Percentiles rank a stretch among this genome's conserved stretches.
Conservation (phyloP, 1,140 invertebrate species). For the Bombus impatiens region DNA sequence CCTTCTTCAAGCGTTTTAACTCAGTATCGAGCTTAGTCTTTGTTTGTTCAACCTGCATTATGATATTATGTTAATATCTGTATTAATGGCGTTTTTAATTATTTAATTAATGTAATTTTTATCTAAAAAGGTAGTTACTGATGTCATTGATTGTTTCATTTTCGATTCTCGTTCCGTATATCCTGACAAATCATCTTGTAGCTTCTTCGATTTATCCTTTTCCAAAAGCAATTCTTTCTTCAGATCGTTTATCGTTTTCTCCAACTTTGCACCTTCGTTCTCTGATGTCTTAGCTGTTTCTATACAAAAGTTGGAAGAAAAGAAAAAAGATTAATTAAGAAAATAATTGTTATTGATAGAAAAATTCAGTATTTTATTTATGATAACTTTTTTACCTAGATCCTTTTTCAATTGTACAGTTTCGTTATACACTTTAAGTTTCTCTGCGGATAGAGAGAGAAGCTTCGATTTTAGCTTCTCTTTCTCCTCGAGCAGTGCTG, state of each 20-base stretch:
- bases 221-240: conserved; percentile 79
- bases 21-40: conserved; percentile 76
- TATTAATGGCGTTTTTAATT: background rate
- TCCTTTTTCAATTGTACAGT: conserved; percentile 79
- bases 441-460: conserved; percentile 77
- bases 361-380: background rate
- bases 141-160: conserved; percentile 75
- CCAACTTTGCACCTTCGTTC: conserved; percentile 75
- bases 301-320: conserved; percentile 38
- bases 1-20: conserved; percentile 76
- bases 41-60: conserved; percentile 73
- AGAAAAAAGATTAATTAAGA: background rate
- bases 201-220: conserved; percentile 76
- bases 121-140: conserved; percentile 65
- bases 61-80: background rate
- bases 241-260: conserved; percentile 72
- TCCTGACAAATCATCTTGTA: conserved; percentile 78
- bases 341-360: background rate
- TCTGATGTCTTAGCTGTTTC: conserved; percentile 75
- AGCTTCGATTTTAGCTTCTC: conserved; percentile 84
- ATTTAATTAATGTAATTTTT: conserved; percentile 5
- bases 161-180: conserved; percentile 74
- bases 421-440: conserved; percentile 79
- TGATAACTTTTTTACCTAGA: conserved; percentile 69
- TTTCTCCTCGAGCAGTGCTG: conserved; percentile 84